phyloP scores from a whole-genome alignment of 2,797 vertebrate genomes.

The Pseudomugil gertrudae region DNA sequence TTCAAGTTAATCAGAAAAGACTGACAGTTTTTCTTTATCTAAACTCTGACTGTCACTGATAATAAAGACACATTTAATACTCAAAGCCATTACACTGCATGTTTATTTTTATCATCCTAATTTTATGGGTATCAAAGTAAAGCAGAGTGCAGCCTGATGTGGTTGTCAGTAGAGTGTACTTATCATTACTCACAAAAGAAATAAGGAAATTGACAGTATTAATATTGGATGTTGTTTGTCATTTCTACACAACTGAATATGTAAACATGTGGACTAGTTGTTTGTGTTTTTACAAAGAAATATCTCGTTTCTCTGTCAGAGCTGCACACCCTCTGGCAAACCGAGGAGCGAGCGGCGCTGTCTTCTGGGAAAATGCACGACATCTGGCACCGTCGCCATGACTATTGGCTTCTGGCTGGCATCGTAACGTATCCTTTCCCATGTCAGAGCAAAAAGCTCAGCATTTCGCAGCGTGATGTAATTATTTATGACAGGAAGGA shows the following conservation, averaged over 20 bases:
- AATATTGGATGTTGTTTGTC: not conserved
- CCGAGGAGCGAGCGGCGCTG: constrained; percentile 93
- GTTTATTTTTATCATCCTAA: not conserved
- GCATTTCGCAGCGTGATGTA: constrained; percentile 43
- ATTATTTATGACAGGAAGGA: constrained; percentile 36
- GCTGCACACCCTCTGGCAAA: constrained; percentile 98
- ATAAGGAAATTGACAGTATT: not conserved
- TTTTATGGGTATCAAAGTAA: not conserved
- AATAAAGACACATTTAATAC: not conserved
- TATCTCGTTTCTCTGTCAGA: constrained; percentile 78
- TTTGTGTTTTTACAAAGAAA: constrained; percentile 11
- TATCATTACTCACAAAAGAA: not conserved
- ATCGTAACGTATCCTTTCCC: constrained; percentile 96
- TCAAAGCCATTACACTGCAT: not conserved
- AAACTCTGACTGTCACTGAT: not conserved
- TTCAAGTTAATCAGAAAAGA: not conserved
- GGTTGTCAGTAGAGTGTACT: not conserved
- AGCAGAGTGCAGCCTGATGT: not conserved
- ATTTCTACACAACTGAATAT: not conserved
- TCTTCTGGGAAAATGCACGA: constrained; percentile 96
- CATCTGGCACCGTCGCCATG: constrained; percentile 98
- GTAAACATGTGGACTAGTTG: constrained; percentile 18
- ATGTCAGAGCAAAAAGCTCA: constrained; percentile 19
- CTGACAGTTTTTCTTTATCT: not conserved
- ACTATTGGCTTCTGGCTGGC: constrained; percentile 97